Conservation (phyloP, 2,113 vertebrate species). For the Alces alces region DNA sequence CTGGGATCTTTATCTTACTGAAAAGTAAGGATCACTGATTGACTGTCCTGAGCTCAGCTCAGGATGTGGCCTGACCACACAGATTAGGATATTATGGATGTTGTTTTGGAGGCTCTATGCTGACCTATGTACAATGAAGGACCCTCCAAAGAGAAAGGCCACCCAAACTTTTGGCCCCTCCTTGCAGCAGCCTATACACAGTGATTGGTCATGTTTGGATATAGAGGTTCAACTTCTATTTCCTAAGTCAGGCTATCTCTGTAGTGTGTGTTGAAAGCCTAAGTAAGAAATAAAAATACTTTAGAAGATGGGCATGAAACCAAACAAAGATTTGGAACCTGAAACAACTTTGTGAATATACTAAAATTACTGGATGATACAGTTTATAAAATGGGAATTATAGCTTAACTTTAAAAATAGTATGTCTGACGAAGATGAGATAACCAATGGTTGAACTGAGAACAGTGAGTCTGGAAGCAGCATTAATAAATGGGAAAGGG, state of each 20-base stretch:
- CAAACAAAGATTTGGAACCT: background rate
- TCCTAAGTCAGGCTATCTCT: background rate
- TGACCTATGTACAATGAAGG: background rate
- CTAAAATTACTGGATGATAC: background rate
- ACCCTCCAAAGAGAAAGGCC: background rate
- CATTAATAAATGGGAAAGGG: background rate
- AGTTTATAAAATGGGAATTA: background rate
- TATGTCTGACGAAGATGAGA: background rate
- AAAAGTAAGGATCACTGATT: background rate
- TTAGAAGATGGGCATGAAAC: background rate
- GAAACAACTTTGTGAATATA: background rate
- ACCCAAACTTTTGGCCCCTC: background rate
- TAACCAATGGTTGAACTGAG: background rate
- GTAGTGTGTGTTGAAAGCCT: background rate
- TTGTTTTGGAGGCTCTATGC: background rate
- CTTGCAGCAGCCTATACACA: background rate
- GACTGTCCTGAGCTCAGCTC: background rate
- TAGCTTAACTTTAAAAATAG: background rate
- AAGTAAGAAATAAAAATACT: background rate
- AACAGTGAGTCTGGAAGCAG: background rate
- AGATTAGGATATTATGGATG: background rate
- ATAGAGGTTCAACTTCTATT: background rate
- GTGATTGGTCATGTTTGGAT: background rate
- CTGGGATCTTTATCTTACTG: background rate
- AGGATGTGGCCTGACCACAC: background rate